Percentiles rank a stretch among this genome's conserved stretches.
Conservation (phyloP, 2,113 vertebrate species). For the Phylloscopus whistleri region DNA sequence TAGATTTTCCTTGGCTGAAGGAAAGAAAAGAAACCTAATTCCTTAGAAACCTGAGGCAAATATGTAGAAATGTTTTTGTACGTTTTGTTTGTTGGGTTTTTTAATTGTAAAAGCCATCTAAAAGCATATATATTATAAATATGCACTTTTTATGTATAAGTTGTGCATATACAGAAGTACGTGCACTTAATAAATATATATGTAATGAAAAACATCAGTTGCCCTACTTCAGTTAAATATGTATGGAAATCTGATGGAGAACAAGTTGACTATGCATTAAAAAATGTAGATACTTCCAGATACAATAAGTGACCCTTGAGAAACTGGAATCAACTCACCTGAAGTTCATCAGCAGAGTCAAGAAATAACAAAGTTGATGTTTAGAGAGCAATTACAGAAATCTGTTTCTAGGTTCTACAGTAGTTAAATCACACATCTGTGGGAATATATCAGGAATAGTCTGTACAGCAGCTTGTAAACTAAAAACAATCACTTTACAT, state of each 20-base stretch:
- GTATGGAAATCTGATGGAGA: neutral
- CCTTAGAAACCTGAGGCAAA: neutral
- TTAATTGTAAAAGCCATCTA: neutral
- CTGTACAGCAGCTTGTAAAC: neutral
- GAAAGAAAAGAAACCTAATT: neutral
- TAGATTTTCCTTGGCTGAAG: neutral
- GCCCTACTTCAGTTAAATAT: neutral
- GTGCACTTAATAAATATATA: neutral
- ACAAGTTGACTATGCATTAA: neutral
- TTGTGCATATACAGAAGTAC: neutral
- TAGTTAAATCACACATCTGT: neutral
- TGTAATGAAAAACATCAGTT: neutral
- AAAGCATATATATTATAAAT: neutral
- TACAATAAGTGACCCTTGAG: neutral
- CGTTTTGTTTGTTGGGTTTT: neutral
- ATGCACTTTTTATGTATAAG: neutral
- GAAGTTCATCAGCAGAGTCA: neutral
- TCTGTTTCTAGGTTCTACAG: neutral
- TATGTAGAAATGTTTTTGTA: neutral
- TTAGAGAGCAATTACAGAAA: neutral
- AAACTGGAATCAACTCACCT: neutral
- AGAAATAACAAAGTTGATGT: neutral
- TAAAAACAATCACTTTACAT: neutral
- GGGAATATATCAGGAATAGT: neutral
- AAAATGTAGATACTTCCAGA: neutral